Percentiles rank a stretch among this genome's conserved stretches.
phyloP scores from a whole-genome alignment of 1,140 invertebrate genomes.

The Solenopsis fugax region DNA sequence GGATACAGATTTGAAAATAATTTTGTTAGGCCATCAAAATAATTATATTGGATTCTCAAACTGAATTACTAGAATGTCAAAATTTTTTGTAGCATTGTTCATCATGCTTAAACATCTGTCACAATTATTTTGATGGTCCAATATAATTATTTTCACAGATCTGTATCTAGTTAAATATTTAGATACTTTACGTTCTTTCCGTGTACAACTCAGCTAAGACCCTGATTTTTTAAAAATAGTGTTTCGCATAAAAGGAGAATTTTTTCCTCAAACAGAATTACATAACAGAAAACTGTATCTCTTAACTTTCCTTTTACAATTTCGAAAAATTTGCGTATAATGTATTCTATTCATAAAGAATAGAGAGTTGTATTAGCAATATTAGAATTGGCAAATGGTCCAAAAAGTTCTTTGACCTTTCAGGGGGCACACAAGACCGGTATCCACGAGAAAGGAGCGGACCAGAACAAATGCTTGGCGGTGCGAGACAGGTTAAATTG shows the following conservation, averaged over 20 bases:
- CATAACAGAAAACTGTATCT: not conserved
- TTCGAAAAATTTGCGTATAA: not conserved
- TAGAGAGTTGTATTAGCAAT: conserved; percentile 5
- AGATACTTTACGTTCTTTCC: too few relatives aligned
- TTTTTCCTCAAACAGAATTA: not conserved
- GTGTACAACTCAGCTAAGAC: not conserved
- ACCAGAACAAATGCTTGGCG: not conserved
- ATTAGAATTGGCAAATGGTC: conserved; percentile 70
- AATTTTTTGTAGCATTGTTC: too few relatives aligned
- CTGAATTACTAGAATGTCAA: too few relatives aligned
- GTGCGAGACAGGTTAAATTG: not conserved
- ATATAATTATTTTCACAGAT: too few relatives aligned
- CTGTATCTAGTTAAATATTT: too few relatives aligned
- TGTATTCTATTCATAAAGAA: not conserved
- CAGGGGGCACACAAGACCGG: conserved; percentile 29
- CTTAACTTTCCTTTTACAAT: not conserved
- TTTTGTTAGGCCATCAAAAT: too few relatives aligned
- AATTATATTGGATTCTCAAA: too few relatives aligned
- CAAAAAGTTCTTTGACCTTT: conserved; percentile 75
- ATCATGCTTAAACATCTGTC: too few relatives aligned
- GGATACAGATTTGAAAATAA: too few relatives aligned
- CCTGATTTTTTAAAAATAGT: not conserved
- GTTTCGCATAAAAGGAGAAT: not conserved
- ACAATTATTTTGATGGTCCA: too few relatives aligned
- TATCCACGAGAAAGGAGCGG: not conserved